phyloP scores from a whole-genome alignment of 1,140 invertebrate species.

The Manduca sexta region DNA sequence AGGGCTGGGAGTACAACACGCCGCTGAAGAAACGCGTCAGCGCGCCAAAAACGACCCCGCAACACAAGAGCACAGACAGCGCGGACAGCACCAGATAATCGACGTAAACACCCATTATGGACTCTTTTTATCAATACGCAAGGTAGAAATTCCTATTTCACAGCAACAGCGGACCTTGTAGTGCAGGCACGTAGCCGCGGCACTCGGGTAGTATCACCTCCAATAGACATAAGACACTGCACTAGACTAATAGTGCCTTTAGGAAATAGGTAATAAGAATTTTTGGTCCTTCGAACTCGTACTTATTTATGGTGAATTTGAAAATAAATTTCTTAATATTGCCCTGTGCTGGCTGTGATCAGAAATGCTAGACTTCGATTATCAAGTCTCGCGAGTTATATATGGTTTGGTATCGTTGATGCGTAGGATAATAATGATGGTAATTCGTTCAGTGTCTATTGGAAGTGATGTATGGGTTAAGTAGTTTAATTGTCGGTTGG shows the following conservation, averaged over 20 bases:
- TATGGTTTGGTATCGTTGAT: too few relatives aligned
- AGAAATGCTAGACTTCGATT: too few relatives aligned
- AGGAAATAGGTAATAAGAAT: too few relatives aligned
- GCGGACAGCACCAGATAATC: slow-evolving; percentile 56
- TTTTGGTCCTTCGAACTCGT: too few relatives aligned
- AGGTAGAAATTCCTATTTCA: slow-evolving; percentile 41
- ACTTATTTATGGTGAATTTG: too few relatives aligned
- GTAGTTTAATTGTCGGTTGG: too few relatives aligned
- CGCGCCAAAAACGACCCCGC: slow-evolving; percentile 17
- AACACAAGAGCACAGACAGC: slow-evolving; percentile 29
- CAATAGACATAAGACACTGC: neutral
- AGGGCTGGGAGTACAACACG: slow-evolving; percentile 65
- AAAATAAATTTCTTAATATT: too few relatives aligned
- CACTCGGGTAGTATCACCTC: neutral
- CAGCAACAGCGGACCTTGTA: slow-evolving; percentile 9
- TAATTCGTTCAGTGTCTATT: neutral
- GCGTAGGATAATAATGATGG: neutral
- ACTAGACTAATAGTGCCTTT: too few relatives aligned
- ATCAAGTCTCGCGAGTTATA: too few relatives aligned
- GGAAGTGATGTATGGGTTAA: neutral
- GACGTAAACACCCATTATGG: slow-evolving; percentile 11
- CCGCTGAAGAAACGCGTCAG: slow-evolving; percentile 54
- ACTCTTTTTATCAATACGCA: slow-evolving; percentile 17
- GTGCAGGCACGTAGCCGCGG: slow-evolving; percentile 1
- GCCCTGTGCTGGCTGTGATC: too few relatives aligned